Evolutionary conservation across 1,140 invertebrate species (phyloP), one percentile per base, ranked within the genome.

Genomic region (Sycophaga agraensis): DNA sequence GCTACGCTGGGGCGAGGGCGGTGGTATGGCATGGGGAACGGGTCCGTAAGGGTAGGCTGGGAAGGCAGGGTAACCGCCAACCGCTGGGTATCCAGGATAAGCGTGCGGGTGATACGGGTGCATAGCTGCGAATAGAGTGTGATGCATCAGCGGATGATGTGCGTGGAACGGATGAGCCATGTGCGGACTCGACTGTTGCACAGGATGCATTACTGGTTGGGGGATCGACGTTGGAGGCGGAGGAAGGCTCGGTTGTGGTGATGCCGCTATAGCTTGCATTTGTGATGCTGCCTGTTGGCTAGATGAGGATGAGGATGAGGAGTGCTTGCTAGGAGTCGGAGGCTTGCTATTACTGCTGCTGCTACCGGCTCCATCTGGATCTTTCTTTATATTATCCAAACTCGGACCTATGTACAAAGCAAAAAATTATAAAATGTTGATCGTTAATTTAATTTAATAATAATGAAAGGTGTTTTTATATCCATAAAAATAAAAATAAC

Each of bases 311-410:
- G 72, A 67, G 9, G 61, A 58, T 0, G 69, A 69, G 0, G 66
- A 66, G 6, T 64, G 55, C 0, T 65, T 63, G 39, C 75, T 79
- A 0, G 77, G 78, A 0, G 78, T 80, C 0, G 78, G 73, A 5
- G 79, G 79, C 55, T 79, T 78, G 1, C 42, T 49, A 11, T 26
- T 54, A 26, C 46, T 51, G n/a, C 21, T 46, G 17, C 24, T 51
- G 2, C 54, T 45, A 16, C 68, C 72, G 0, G 70, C 69, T 64
- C 82, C 81, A 62, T 88, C 86, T 17, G 87, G 88, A 75, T 91
- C 89, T 65, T 89, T 90, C 67, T 91, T 91, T 50, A 91, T 90
- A 68, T 85, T 87, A 22, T 89, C 87, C 61, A 87, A 76, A 69
- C 83, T 83, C 31, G 85, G 85, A 2, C 85, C 85, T 62, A 19